Evolutionary conservation across 2,888 invertebrate species (phyloP), one percentile per base, ranked within the genome.

Genomic region (Troglohyphantes excavatus): DNA sequence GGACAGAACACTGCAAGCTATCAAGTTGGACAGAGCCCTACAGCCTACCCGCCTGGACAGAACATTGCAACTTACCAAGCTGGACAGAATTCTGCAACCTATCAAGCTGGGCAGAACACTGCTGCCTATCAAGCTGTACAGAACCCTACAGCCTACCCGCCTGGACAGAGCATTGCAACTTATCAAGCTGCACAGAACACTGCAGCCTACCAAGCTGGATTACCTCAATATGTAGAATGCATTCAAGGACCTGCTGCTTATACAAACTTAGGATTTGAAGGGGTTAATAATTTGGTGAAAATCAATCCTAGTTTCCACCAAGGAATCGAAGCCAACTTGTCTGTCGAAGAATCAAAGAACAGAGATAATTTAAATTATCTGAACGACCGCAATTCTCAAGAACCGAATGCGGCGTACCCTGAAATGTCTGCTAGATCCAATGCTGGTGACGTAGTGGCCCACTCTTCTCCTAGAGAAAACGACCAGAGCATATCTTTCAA

Each of bases 401-500:
- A 33, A 33, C 5, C 33, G 33, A 33, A 9, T 33, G 33, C 2
- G 17, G 5, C 29, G 13, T 59, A 61, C 13, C 59, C 59, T 33
- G 29, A 27, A 17, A n/a, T 43, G 17, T 9, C 43, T 11, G 26
- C 65, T 7, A 0, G 76, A 76, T 39, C 26, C 13, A 39, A 3
- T 39, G 3, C 9, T 39, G 39, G 39, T 39, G 13, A 39, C 39
- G n/a, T 27, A 3, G 53, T 19, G 0, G 23, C 13, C 2, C 53
- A 68, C 1, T 27, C 79, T 17, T 17, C 46, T 7, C 21, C 67
- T 7, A 17, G 43, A 0, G 68, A 53, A 17, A 29, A 82, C 27
- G 79, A 81, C 0, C 65, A 67, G 21, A 82, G 88, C 5, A 89
- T 82, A 75, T 89, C 88, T 6, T 81, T 89, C 2, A 89, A 73